Conservation (phyloP, 2,113 vertebrate genomes). For the Hemiprocne comata region DNA sequence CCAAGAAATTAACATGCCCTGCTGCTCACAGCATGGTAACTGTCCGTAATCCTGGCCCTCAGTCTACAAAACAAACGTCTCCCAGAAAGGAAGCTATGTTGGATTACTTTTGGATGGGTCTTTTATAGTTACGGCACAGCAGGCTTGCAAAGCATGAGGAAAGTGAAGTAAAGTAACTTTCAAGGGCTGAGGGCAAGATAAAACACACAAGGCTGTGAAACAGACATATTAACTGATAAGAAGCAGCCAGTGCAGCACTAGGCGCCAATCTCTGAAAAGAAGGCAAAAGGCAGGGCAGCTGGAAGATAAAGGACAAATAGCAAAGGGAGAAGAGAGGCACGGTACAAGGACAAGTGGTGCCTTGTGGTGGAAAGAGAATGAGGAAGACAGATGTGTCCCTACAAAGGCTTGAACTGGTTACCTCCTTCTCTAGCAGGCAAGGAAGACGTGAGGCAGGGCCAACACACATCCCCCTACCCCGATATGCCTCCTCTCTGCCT, state of each 20-base stretch:
- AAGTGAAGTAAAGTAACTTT: background rate
- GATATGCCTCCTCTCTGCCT: background rate
- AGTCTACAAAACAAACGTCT: background rate
- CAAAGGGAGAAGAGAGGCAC: background rate
- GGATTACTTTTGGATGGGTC: background rate
- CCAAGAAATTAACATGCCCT: background rate
- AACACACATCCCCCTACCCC: accelerated
- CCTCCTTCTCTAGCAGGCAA: background rate
- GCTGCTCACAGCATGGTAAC: background rate
- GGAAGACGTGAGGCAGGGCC: accelerated
- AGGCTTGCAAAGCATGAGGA: background rate
- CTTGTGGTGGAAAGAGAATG: background rate
- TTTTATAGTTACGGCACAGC: background rate
- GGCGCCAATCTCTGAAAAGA: background rate
- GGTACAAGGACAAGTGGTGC: background rate
- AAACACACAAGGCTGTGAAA: background rate
- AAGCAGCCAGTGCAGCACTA: background rate
- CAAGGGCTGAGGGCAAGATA: background rate
- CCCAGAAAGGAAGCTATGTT: accelerated
- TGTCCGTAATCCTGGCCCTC: background rate
- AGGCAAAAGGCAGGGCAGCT: background rate
- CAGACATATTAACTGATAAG: background rate
- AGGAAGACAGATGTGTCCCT: background rate
- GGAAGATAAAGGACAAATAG: background rate
- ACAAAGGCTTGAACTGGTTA: accelerated